Base-by-base conservation (phyloP, 1,140 invertebrate species). In the Temnothorax nylanderi region DNA sequence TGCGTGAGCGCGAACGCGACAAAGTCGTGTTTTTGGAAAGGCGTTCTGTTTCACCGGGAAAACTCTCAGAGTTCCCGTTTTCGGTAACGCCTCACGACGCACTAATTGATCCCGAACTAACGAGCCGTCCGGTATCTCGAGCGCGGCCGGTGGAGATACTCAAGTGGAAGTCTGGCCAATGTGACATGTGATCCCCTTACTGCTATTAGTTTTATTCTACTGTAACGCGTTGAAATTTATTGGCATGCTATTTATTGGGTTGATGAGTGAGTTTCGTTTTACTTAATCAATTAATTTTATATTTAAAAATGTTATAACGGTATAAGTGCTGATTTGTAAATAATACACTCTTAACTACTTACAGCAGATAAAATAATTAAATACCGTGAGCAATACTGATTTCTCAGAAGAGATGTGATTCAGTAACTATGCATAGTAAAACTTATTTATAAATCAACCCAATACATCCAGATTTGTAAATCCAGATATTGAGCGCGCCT, bases 61-160 rank as follows among this genome's bases (percentile, higher is more conserved):
- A n/a, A 82, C 47, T 65, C 69, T 64, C 51, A 77, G 58, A 88
- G 82, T 89, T 71, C 88, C 87, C 86, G 82, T 92, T 93, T 89
- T 85, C 87, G 58, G 85, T 89, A 88, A 89, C 90, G 82, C 89
- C 78, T 81, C 88, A 74, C 89, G 85, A 78, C 75, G 78, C 87
- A 85, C 84, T 93, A 93, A 93, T 93, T 94, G 92, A 93, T 92
- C 88, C 74, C 47, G 86, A 93, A 94, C 93, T 93, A 94, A 93
- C 87, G 91, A 91, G 91, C 81, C 67, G 87, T 87, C 80, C 67
- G 84, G 77, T 91, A 92, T 82, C 75, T 82, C 89, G 76, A 78
- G 81, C 82, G 67, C 62, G 76, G 77, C 82, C 82, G 76, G 88
- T 81, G 86, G 86, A 71, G 34, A 11, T 26, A 41, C 44, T 81